Evolutionary conservation across 2,113 vertebrate species (phyloP), one percentile per base, ranked within the genome.

Genomic region (Alces alces): DNA sequence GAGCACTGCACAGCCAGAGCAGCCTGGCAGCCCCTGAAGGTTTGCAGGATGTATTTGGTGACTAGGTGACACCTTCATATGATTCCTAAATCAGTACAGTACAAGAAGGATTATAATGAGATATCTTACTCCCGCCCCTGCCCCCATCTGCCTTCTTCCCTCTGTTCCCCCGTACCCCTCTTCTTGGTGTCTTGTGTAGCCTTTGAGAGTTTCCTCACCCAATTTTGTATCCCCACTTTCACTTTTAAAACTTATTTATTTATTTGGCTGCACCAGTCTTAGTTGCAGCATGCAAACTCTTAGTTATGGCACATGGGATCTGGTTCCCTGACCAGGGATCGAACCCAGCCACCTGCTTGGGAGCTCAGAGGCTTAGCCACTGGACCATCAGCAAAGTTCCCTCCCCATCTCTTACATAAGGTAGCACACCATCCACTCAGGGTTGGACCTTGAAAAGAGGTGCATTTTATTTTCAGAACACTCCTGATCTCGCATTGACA

Each of bases 1-100:
- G 16, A 30, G 87, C 27, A 27, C 80, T 0, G 0, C n/a, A 16
- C 0, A 0, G 60, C 43, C 5, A 3, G 27, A 10, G 12, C 11
- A 36, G 13, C 52, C 78, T 7, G 27, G 47, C 45, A 70, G 25
- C 28, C 23, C 54, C 21, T 6, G 2, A 66, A 39, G 28, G 7
- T 45, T 12, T 36, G 4, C 28, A 54, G 57, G 6, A 58, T 7
- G n/a, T 15, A 47, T 64, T 25, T 50, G n/a, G 30, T 55, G 30
- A 73, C 58, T 45, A 76, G 28, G 30, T 61, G 33, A 52, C 39
- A 17, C 3, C 4, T 7, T 60, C 45, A 3, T 3, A 36, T 15
- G 61, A 82, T 13, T 84, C 52, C 27, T 66, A 23, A 28, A 11
- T 58, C 89, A 36, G 8, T 5, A n/a, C 45, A 12, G 12, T 13